These are phyloP conservation scores for Merluccius polli DNA, from an alignment of 2,797 vertebrate genomes.

Conservation along the genomic window DNA sequence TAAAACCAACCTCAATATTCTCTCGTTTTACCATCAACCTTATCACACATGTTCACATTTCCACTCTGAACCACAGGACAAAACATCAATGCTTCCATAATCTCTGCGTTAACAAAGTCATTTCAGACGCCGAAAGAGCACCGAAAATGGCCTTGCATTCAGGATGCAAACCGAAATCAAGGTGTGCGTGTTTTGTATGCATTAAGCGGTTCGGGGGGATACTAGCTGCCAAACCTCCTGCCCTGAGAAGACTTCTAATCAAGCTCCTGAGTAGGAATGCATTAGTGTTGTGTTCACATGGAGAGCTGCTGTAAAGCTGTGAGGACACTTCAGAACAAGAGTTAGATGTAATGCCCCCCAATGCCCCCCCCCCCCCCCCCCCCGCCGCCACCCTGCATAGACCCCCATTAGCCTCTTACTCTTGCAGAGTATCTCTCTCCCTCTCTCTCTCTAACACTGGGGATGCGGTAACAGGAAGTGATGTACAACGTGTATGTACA, in stretches of 20 bases:
- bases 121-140: conserved; percentile 26
- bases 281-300: conserved; percentile 50
- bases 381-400: neutral
- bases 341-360: conserved; percentile 49
- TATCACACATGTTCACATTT: neutral
- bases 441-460: no score
- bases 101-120: conserved; percentile 22
- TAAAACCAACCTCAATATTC: neutral
- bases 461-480: no score
- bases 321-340: conserved; percentile 38
- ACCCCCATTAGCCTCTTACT: neutral
- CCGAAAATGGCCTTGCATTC: conserved; percentile 15
- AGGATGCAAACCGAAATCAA: conserved; percentile 27
- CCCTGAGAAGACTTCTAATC: conserved; percentile 56
- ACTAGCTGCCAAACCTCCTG: conserved; percentile 34
- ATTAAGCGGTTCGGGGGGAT: conserved; percentile 43
- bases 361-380: conserved; percentile 31
- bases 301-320: conserved; percentile 50
- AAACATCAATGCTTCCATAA: neutral
- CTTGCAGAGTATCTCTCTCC: neutral
- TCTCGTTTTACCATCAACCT: neutral
- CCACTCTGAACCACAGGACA: neutral
- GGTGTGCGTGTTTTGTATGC: conserved; percentile 22
- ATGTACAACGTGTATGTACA: neutral
- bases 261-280: conserved; percentile 47